Percentiles rank a stretch among this genome's conserved stretches.
phyloP scores from a whole-genome alignment of 2,113 vertebrate species.

The Silurus meridionalis region DNA sequence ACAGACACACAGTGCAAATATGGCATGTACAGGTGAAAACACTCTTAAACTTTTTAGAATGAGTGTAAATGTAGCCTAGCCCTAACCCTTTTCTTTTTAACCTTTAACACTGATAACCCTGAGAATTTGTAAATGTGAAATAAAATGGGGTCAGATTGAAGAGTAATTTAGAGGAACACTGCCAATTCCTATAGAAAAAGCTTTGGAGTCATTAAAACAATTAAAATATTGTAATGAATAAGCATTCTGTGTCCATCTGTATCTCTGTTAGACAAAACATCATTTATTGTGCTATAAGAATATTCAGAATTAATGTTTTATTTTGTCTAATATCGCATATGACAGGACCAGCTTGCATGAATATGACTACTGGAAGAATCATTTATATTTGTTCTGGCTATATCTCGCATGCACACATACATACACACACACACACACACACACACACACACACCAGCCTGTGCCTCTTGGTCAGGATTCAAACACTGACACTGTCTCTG shows the following conservation, averaged over 20 bases:
- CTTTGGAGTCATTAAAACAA: neutral
- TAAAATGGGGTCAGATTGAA: neutral
- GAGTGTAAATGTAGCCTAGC: neutral
- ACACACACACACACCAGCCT: neutral
- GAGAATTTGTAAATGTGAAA: neutral
- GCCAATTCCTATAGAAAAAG: no score
- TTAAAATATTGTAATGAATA: neutral
- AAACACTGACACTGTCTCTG: conserved; percentile 19
- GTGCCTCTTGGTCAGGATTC: conserved; percentile 19
- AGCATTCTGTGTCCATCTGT: neutral
- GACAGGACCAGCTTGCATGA: neutral
- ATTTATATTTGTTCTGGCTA: conserved; percentile 2
- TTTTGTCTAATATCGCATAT: neutral
- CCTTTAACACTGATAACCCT: neutral
- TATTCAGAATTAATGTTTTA: neutral
- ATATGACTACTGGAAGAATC: neutral
- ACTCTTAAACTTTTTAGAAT: neutral
- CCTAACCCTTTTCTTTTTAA: neutral
- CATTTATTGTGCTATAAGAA: neutral
- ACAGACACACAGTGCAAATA: neutral
- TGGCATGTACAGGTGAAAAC: neutral
- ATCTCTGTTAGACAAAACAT: neutral
- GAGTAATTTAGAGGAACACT: neutral
- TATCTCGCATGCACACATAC: conserved; percentile 16
- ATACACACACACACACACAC: neutral